Percentiles rank a stretch among this genome's conserved stretches.
Conservation (phyloP, 1,140 invertebrate genomes). For the Drosophila ambigua region DNA sequence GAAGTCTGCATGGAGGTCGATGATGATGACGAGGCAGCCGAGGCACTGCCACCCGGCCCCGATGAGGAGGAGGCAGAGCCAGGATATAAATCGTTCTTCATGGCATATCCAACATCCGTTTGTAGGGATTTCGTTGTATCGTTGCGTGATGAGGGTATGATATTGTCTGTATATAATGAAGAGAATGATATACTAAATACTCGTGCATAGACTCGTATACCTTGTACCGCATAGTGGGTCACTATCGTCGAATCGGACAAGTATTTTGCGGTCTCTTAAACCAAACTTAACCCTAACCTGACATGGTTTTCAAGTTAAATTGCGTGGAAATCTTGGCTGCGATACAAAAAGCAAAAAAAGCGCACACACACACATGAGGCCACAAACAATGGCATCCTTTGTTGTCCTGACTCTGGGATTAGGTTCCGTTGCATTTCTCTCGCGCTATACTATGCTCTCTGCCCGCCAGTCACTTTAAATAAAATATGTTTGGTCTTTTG, state of each 20-base stretch:
- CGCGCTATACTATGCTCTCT: constrained; percentile 27
- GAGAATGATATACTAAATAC: not conserved
- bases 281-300: constrained; percentile 58
- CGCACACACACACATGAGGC: constrained; percentile 29
- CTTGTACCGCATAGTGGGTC: constrained; percentile 20
- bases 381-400: constrained; percentile 59
- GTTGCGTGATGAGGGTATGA: constrained; percentile 78
- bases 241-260: constrained; percentile 32
- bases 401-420: constrained; percentile 68
- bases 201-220: not conserved
- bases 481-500: constrained; percentile 78
- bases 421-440: constrained; percentile 67
- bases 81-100: constrained; percentile 76
- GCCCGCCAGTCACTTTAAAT: constrained; percentile 75
- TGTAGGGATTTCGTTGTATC: constrained; percentile 77
- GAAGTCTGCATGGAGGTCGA: constrained; percentile 75
- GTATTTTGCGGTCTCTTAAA: constrained; percentile 37
- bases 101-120: constrained; percentile 75
- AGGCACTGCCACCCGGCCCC: constrained; percentile 45
- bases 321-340: constrained; percentile 79
- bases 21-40: constrained; percentile 61
- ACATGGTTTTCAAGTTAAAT: constrained; percentile 79
- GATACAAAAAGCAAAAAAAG: constrained; percentile 55
- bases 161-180: constrained; percentile 63
- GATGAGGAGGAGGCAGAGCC: constrained; percentile 63